Base-by-base conservation (phyloP, 23 tunicate genomes). In the Phallusia fumigata region DNA sequence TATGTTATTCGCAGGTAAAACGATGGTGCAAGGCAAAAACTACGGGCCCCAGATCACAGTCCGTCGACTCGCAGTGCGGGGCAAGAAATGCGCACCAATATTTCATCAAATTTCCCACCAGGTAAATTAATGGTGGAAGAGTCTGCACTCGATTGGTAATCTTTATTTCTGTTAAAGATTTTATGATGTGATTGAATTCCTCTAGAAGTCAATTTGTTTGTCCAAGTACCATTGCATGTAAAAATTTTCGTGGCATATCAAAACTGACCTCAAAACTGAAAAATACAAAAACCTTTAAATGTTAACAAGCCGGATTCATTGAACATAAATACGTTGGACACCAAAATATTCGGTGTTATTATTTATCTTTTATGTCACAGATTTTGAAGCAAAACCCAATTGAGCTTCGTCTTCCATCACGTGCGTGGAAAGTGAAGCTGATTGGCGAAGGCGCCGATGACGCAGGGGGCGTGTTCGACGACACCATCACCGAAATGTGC, bases 381-480 rank as follows among this genome's bases (percentile, higher is more conserved):
- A 91, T 94, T 64, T 44, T 94, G 74, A 82, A 81, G 52, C 86
- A 91, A 65, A 94, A 91, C 45, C 88, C 93, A 0, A 79, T 64
- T 6, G 90, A 96, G 24, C 88, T 96, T 22, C 88, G 99, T 0
- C 88, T 96, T 26, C 99, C 99, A 2, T 85, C 96, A 10, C 73
- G 99, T n/a, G 99, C 99, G 35, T 96, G 99, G 99, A 96, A 96
- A 64, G 95, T 96, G 35, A 88, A 86, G 79, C 78, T 96, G 86
- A 74, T 96, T 32, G 99, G 99, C 8, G 99, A 94, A 88, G 99
- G 95, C 45, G 99, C 99, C 8, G 99, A 96, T 76, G 99, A 96
- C 73, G 99, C 99, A 24, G 99, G 99, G 31, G 99, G 99, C 22
- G 99, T 96, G 76, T 96, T 96, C 51, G 99, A 96, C 78, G 99